A percentile compares a stretch with the other conserved stretches of the same genome.
Evolutionary conservation across 2,797 vertebrate genomes (phyloP).

Genomic region (Scarus forsteni): DNA sequence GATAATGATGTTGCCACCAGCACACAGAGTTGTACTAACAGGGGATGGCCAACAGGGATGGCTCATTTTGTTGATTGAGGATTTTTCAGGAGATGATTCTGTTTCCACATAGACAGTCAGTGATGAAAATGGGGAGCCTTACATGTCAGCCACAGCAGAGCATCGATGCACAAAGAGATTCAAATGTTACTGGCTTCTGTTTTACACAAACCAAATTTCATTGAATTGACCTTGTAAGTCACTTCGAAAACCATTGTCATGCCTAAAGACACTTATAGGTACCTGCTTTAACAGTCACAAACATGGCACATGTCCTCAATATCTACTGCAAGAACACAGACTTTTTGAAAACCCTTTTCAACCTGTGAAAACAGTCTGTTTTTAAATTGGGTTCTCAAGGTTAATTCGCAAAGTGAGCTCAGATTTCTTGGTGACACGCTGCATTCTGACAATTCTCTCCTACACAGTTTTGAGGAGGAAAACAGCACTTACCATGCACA

Average conservation of each 20-base stretch:
- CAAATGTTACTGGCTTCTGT: background rate
- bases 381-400: background rate
- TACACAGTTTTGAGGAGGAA: conserved; percentile 32
- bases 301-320: background rate
- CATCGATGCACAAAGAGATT: no score
- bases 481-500: conserved; percentile 11
- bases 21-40: no score
- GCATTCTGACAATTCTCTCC: conserved; percentile 34
- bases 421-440: conserved; percentile 17
- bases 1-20: no score
- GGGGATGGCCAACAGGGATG: no score
- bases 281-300: background rate
- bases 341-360: background rate
- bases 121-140: no score
- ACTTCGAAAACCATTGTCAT: background rate
- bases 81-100: no score
- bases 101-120: no score
- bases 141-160: no score
- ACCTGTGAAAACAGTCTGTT: background rate
- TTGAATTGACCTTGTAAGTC: background rate
- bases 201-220: background rate
- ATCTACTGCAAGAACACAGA: background rate
- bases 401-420: conserved; percentile 21
- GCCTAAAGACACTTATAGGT: no score
- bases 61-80: no score